Conservation (phyloP, 2,113 vertebrate genomes). For the Emydocephalus ijimae region DNA sequence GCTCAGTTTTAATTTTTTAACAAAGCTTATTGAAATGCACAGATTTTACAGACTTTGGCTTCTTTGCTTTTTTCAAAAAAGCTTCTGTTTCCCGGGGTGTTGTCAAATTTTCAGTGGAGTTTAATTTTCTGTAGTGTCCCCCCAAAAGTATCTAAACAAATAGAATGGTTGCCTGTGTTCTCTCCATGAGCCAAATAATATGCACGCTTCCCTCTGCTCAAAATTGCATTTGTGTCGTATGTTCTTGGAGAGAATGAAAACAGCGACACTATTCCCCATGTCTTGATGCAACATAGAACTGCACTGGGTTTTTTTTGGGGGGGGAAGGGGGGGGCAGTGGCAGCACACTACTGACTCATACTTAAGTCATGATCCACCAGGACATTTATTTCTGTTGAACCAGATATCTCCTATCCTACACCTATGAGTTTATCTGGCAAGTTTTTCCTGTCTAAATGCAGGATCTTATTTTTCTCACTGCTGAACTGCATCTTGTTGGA, state of each 20-base stretch:
- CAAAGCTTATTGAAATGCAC: slow-evolving; percentile 43
- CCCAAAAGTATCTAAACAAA: slow-evolving; percentile 33
- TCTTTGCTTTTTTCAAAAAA: slow-evolving; percentile 28
- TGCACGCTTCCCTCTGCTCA: slow-evolving; percentile 41
- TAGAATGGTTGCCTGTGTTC: slow-evolving; percentile 32
- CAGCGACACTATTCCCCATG: background rate
- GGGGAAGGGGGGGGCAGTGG: background rate
- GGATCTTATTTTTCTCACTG: background rate
- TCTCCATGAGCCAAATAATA: slow-evolving; percentile 61
- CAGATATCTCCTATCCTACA: background rate
- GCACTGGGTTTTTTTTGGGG: background rate
- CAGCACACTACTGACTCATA: background rate
- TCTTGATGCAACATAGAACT: background rate
- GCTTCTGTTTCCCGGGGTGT: slow-evolving; percentile 53
- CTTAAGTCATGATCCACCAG: background rate
- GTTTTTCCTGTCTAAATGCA: background rate
- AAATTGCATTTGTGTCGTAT: background rate
- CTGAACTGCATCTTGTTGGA: background rate
- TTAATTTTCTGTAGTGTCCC: slow-evolving; percentile 32
- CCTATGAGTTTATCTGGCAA: background rate
- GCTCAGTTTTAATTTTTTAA: slow-evolving; percentile 35
- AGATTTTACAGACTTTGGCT: slow-evolving; percentile 48
- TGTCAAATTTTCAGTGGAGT: background rate
- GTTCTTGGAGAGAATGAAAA: background rate
- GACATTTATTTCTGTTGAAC: background rate